These are phyloP conservation scores for Euwallacea fornicatus DNA, from an alignment of 1,140 invertebrate species.

Conservation along the genomic window DNA sequence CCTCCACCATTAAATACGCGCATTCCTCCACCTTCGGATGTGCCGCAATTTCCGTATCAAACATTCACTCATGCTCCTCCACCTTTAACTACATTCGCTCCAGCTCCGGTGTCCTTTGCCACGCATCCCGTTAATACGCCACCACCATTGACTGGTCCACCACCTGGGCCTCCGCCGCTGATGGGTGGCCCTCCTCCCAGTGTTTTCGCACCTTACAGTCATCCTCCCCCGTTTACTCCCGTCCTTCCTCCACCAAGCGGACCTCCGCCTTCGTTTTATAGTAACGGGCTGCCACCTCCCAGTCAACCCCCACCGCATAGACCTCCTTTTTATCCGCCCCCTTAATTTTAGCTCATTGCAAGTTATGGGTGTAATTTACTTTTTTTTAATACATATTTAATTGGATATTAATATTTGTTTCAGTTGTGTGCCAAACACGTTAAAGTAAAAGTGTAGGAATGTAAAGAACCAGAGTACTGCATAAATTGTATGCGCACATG, in stretches of 20 bases:
- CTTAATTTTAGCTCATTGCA: not conserved
- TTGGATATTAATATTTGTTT: too few relatives aligned
- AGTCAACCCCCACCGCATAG: not conserved
- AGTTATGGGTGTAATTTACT: too few relatives aligned
- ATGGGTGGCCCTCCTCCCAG: conserved; percentile 50
- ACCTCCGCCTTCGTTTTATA: conserved; percentile 28
- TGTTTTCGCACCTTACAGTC: conserved; percentile 47
- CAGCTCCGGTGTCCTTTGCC: conserved; percentile 23
- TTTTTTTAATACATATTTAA: too few relatives aligned
- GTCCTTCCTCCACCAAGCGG: conserved; percentile 43
- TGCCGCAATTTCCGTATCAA: conserved; percentile 51
- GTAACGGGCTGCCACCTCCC: conserved; percentile 27
- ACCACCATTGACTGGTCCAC: conserved; percentile 44
- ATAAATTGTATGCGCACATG: too few relatives aligned
- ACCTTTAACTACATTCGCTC: conserved; percentile 29
- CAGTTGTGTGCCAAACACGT: too few relatives aligned
- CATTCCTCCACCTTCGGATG: conserved; percentile 53
- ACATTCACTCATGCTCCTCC: conserved; percentile 54
- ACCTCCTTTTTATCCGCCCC: conserved; percentile 4
- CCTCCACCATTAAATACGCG: conserved; percentile 50
- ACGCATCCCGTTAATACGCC: conserved; percentile 38
- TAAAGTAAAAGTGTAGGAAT: too few relatives aligned
- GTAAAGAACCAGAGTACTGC: too few relatives aligned
- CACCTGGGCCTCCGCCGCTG: conserved; percentile 51
- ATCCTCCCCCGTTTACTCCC: conserved; percentile 45